Conservation (phyloP, 2,888 invertebrate genomes). For the Drosophila macrospina region DNA sequence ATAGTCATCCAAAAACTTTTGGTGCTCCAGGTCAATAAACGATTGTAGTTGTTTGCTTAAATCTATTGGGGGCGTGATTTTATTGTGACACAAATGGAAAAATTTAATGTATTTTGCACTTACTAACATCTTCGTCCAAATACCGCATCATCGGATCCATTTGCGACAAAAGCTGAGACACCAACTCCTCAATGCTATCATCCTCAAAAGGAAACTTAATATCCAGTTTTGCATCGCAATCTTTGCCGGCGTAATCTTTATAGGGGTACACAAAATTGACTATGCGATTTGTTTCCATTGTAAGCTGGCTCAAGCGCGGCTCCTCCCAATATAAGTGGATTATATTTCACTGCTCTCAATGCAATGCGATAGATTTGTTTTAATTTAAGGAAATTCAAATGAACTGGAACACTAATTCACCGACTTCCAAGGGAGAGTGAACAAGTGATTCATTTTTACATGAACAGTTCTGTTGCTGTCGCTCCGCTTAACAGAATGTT, state of each 20-base stretch:
- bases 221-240: constrained; percentile 59
- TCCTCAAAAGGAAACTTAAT: constrained; percentile 79
- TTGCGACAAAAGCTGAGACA: constrained; percentile 78
- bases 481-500: no score
- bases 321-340: no score
- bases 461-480: no score
- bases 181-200: constrained; percentile 80
- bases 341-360: background rate
- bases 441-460: no score
- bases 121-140: constrained; percentile 82
- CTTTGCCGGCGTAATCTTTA: constrained; percentile 76
- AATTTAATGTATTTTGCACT: constrained; percentile 24
- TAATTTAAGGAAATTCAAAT: no score
- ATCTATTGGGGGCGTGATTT: constrained; percentile 50
- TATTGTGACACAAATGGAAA: background rate
- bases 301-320: background rate
- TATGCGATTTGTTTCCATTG: constrained; percentile 56
- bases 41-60: constrained; percentile 85
- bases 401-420: no score
- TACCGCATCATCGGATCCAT: constrained; percentile 84
- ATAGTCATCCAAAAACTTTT: constrained; percentile 89
- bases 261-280: constrained; percentile 81
- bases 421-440: no score
- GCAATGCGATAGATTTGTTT: no score
- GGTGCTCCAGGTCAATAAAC: constrained; percentile 89